These are phyloP conservation scores for Actinia equina DNA, from an alignment of 64 coral and sea anemone genomes.

Conservation along the genomic window DNA sequence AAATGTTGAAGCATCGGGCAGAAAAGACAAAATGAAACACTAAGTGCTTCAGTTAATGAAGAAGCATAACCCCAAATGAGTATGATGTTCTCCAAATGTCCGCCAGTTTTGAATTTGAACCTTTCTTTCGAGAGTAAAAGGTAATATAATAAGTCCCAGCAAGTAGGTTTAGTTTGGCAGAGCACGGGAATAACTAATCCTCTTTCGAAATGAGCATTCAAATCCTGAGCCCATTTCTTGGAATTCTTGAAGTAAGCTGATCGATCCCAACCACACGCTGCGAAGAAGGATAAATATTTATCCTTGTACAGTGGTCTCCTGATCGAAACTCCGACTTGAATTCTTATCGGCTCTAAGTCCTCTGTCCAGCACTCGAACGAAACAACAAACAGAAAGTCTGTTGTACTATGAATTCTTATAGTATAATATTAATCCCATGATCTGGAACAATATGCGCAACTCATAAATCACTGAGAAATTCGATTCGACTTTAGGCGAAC, in stretches of 20 bases:
- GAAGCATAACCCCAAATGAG: background rate
- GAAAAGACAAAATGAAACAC: background rate
- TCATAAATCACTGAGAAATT: slow-evolving; percentile 21
- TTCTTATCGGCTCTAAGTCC: background rate
- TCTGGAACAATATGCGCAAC: background rate
- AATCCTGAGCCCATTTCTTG: background rate
- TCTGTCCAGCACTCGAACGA: background rate
- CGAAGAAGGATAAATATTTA: background rate
- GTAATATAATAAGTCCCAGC: background rate
- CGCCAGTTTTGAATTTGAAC: background rate
- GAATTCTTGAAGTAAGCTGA: slow-evolving; percentile 15
- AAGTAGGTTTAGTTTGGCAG: background rate
- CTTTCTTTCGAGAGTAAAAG: background rate
- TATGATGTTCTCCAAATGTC: background rate
- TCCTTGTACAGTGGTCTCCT: background rate
- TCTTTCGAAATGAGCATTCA: background rate
- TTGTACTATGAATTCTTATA: background rate
- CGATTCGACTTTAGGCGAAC: background rate
- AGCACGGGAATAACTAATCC: background rate
- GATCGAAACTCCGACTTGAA: background rate
- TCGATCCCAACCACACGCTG: slow-evolving; percentile 1
- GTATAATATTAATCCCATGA: background rate
- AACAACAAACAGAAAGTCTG: background rate
- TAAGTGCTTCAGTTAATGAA: background rate
- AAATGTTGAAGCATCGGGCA: background rate